These are phyloP conservation scores for Salmo trutta DNA, from an alignment of 2,797 vertebrate genomes.

Conservation along the genomic window DNA sequence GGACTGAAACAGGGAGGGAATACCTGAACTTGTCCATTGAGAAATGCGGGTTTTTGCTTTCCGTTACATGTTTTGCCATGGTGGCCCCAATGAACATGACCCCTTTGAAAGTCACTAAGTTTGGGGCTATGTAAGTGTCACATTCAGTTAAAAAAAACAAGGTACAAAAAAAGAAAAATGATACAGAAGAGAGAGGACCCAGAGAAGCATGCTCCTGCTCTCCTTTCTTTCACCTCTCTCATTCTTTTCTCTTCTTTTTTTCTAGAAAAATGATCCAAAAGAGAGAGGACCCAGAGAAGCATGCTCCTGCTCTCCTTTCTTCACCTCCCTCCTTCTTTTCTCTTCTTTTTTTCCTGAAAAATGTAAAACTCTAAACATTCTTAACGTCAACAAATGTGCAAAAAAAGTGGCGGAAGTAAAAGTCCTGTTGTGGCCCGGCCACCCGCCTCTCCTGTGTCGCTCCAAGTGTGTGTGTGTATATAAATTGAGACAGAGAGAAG, in stretches of 20 bases:
- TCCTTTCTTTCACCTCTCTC: no score
- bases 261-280: constrained; percentile 21
- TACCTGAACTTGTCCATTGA: not conserved
- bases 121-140: constrained; percentile 67
- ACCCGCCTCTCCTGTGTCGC: constrained; percentile 5
- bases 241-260: no score
- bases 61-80: not conserved
- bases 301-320: no score
- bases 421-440: constrained; percentile 45
- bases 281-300: no score
- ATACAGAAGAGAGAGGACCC: no score
- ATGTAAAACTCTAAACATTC: constrained; percentile 98
- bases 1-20: not conserved
- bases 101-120: constrained; percentile 48
- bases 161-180: no score
- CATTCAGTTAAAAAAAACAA: constrained; percentile 60
- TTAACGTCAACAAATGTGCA: constrained; percentile 99
- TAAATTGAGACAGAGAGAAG: not conserved
- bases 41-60: not conserved
- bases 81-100: not conserved
- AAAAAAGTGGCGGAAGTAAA: constrained; percentile 95
- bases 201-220: no score
- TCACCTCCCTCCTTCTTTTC: no score
- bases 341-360: constrained; percentile 64
- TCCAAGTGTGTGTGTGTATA: constrained; percentile 18